Evolutionary conservation across 2,113 vertebrate species (phyloP).

Genomic region (Mormyrus lacerda): DNA sequence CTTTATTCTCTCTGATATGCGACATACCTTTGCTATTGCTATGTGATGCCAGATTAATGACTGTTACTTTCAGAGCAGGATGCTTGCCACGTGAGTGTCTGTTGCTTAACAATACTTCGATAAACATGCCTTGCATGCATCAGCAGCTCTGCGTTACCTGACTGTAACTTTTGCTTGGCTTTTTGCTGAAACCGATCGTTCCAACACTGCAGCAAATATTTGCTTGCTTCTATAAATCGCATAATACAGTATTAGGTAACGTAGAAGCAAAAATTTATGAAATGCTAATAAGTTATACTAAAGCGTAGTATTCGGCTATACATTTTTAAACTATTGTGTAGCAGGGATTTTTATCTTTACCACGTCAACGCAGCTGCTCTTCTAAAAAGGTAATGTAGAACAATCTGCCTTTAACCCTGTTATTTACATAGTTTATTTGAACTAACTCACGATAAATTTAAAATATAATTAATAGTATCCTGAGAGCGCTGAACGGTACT

Average conservation of each 20-base stretch:
- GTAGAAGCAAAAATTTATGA: neutral
- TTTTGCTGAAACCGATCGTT: neutral
- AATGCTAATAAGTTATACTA: neutral
- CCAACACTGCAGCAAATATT: neutral
- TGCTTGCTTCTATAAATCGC: neutral
- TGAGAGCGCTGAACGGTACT: neutral
- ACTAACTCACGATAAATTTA: neutral
- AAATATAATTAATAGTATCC: neutral
- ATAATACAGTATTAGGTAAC: neutral
- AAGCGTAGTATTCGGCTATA: neutral
- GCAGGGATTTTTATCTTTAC: neutral
- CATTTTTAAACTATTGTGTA: neutral
- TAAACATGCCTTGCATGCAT: neutral
- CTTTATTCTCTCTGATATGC: neutral
- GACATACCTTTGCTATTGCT: neutral
- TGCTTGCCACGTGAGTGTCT: neutral
- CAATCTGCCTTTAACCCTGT: neutral
- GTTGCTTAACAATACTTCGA: neutral
- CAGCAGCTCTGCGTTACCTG: neutral
- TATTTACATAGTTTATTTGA: neutral
- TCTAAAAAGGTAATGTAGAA: neutral
- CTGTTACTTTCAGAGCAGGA: neutral
- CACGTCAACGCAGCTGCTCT: neutral
- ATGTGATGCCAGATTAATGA: neutral
- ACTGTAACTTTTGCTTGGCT: neutral